Evolutionary conservation across 2,888 invertebrate species (phyloP).

Genomic region (Nymphalis c-album): DNA sequence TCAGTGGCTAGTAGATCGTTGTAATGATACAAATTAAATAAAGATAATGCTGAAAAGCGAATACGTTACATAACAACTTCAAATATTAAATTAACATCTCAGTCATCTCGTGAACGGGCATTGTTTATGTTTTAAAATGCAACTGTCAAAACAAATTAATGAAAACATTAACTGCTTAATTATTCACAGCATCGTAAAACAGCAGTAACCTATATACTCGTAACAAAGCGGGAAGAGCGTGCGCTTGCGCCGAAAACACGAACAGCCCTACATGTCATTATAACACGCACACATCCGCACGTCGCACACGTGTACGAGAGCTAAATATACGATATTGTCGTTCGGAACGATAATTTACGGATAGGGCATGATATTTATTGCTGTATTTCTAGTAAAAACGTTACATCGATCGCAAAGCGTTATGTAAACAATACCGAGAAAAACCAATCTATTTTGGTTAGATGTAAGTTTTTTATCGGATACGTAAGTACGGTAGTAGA

Average conservation of each 20-base stretch:
- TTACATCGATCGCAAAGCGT: conserved; percentile 14
- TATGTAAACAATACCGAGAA: conserved; percentile 5
- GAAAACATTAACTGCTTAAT: conserved; percentile 11
- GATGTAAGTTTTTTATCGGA: not conserved
- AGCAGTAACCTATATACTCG: conserved; percentile 19
- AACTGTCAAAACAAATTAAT: conserved; percentile 15
- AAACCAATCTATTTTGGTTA: not conserved
- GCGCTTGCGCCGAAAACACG: conserved; percentile 48
- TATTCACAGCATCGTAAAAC: conserved; percentile 18
- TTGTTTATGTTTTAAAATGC: not conserved
- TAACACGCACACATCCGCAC: conserved; percentile 21
- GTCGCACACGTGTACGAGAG: conserved; percentile 36
- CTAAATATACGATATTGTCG: conserved; percentile 52
- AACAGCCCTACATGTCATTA: conserved; percentile 56
- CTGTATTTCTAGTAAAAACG: conserved; percentile 27
- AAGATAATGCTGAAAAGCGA: too few relatives aligned
- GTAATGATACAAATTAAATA: too few relatives aligned
- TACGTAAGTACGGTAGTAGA: not conserved
- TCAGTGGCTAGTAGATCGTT: too few relatives aligned
- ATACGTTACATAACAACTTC: too few relatives aligned
- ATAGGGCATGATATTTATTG: conserved; percentile 46
- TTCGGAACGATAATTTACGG: conserved; percentile 42
- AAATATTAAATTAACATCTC: too few relatives aligned
- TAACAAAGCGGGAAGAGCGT: conserved; percentile 60
- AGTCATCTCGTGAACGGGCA: not conserved